Evolutionary conservation across 2,888 invertebrate genomes (phyloP).

Genomic region (Hybos culiciformis): DNA sequence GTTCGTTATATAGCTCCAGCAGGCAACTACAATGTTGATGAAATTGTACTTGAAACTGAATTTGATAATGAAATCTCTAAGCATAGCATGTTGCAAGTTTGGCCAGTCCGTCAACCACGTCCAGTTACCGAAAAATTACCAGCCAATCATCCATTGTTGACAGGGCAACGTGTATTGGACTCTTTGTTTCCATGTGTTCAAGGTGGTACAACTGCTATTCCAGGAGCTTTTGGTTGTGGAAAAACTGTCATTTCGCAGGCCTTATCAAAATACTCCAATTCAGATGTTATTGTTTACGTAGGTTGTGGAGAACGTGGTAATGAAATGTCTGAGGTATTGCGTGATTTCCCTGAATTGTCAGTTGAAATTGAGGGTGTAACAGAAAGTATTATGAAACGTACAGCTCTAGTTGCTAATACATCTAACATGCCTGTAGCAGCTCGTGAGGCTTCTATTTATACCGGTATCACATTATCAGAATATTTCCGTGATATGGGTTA

Average conservation of each 20-base stretch:
- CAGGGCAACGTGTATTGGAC: slow-evolving; percentile 96
- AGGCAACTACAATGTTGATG: slow-evolving; percentile 89
- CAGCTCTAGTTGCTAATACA: slow-evolving; percentile 97
- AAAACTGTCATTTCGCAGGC: slow-evolving; percentile 99
- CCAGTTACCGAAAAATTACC: slow-evolving; percentile 96
- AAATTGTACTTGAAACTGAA: slow-evolving; percentile 93
- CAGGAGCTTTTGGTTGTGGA: slow-evolving; percentile 99
- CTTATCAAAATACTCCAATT: slow-evolving; percentile 98
- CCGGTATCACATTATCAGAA: slow-evolving; percentile 98
- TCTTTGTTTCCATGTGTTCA: slow-evolving; percentile 98
- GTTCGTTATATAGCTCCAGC: slow-evolving; percentile 87
- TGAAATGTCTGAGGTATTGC: slow-evolving; percentile 99
- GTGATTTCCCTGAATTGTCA: slow-evolving; percentile 96
- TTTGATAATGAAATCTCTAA: slow-evolving; percentile 90
- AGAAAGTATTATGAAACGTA: slow-evolving; percentile 99
- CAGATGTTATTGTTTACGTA: slow-evolving; percentile 98
- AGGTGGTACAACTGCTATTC: slow-evolving; percentile 97
- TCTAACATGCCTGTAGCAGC: slow-evolving; percentile 99
- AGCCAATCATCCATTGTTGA: slow-evolving; percentile 94
- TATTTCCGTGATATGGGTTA: slow-evolving; percentile 99
- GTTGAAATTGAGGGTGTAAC: slow-evolving; percentile 94
- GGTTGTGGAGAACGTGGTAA: slow-evolving; percentile 99
- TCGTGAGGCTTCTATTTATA: slow-evolving; percentile 99
- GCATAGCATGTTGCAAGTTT: slow-evolving; percentile 96
- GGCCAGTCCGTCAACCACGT: slow-evolving; percentile 97